Percentiles rank a stretch among this genome's conserved stretches.
phyloP scores from a whole-genome alignment of 2,888 invertebrate genomes.

The Electrophaes corylata region DNA sequence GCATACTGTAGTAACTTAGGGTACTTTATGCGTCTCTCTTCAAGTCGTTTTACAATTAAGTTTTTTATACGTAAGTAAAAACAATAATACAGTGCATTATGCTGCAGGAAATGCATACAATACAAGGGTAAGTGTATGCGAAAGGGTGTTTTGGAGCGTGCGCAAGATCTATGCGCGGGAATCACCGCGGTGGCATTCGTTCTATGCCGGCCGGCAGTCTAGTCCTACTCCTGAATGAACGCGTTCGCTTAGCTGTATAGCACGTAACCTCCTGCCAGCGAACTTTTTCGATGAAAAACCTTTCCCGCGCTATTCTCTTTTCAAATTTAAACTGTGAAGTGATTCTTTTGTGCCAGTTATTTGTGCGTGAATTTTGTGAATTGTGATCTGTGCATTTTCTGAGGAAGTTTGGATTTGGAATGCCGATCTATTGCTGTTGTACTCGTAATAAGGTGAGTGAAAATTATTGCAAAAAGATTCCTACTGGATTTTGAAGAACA shows the following conservation, averaged over 20 bases:
- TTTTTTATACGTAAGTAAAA: slow-evolving; percentile 39
- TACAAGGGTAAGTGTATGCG: slow-evolving; percentile 52
- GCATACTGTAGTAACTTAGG: no score
- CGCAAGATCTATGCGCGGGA: slow-evolving; percentile 74
- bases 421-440: slow-evolving; percentile 30
- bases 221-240: slow-evolving; percentile 51
- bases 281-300: slow-evolving; percentile 72
- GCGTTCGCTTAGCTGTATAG: slow-evolving; percentile 54
- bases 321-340: slow-evolving; percentile 49
- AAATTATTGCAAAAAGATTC: slow-evolving; percentile 16
- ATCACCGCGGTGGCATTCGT: slow-evolving; percentile 45
- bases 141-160: slow-evolving; percentile 65
- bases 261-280: slow-evolving; percentile 42
- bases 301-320: slow-evolving; percentile 70
- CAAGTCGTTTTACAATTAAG: slow-evolving; percentile 12
- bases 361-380: slow-evolving; percentile 53
- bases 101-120: slow-evolving; percentile 54
- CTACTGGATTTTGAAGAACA: slow-evolving; percentile 4
- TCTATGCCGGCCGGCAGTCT: slow-evolving; percentile 70
- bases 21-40: background rate
- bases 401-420: slow-evolving; percentile 55
- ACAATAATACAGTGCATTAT: slow-evolving; percentile 41
- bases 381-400: slow-evolving; percentile 48
- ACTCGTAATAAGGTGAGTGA: slow-evolving; percentile 43
- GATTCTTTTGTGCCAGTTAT: slow-evolving; percentile 55